Base-by-base conservation (phyloP, 2,797 vertebrate genomes). In the Oreochromis mossambicus region DNA sequence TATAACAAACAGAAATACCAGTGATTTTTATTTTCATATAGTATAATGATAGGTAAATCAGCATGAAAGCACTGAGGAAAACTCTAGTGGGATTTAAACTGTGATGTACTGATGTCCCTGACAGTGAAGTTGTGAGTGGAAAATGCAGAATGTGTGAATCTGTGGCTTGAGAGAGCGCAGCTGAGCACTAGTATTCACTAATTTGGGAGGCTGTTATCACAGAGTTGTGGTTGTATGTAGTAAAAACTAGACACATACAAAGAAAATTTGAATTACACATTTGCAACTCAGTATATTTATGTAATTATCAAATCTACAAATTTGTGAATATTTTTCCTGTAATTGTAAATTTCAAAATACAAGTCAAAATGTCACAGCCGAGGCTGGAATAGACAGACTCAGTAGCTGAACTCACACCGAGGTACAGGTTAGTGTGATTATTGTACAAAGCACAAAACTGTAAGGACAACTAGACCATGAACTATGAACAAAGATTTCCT, bases 311-410 rank as follows among this genome's bases (percentile, higher is more conserved):
- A 34, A 3, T 58, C 56, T 19, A 34, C 56, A 19, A 6, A 58
- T 58, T 34, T 34, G 32, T 17, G 29, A 32, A 61, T 34, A 61
- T 61, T 61, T 61, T 61, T 61, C 56, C 56, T 34, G 29, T 0
- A 34, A 19, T 3, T 61, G 15, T 34, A 61, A 61, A 61, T 11
- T 61, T 58, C 15, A 58, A 56, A 56, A 26, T 56, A 56, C 26
- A 32, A 56, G 55, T 32, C 55, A 58, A 34, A 34, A 34, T 19
- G 17, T 34, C 17, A 0, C 2, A 0, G 55, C 55, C 12, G 26
- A 17, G 14, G 55, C 55, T 32, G 55, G 26, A 32, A 32, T 10
- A 1, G 55, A 56, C 14, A 3, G 55, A 0, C 55, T 58, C 14
- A 17, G 29, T 11, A 34, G 29, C 56, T 34, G 29, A 61, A 61